A percentile compares a stretch with the other conserved stretches of the same genome.
Conservation (phyloP, 2,797 vertebrate genomes). For the Phataginus tricuspis region DNA sequence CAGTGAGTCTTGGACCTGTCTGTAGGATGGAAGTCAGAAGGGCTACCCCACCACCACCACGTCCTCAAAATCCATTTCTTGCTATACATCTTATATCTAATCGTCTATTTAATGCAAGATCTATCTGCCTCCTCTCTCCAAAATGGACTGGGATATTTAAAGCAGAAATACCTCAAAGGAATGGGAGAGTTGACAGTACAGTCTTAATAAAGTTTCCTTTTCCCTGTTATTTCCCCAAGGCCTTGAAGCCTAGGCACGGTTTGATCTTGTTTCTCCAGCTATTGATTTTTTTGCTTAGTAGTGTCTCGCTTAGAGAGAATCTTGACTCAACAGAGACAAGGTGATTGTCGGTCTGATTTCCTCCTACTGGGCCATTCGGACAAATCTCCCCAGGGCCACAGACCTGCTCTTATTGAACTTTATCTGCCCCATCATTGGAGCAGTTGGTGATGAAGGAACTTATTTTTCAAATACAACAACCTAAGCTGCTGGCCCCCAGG, state of each 20-base stretch:
- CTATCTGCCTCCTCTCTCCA: not conserved
- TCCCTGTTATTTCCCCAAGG: conserved; percentile 61
- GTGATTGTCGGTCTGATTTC: not conserved
- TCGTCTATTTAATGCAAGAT: not conserved
- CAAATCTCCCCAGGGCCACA: not conserved
- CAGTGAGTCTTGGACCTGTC: not conserved
- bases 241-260: not conserved
- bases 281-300: not conserved
- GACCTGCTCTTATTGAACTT: not conserved
- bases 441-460: not conserved
- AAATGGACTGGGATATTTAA: not conserved
- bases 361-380: not conserved
- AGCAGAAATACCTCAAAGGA: not conserved
- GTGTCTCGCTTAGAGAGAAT: not conserved
- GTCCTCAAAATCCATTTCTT: not conserved
- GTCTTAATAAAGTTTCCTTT: conserved; percentile 63
- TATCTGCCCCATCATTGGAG: not conserved
- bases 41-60: not conserved
- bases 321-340: not conserved
- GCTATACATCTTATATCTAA: not conserved
- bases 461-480: conserved; percentile 46
- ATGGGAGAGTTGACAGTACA: not conserved
- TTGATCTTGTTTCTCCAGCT: conserved; percentile 56
- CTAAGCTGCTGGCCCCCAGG: not conserved
- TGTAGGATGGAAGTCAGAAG: not conserved